These are phyloP conservation scores for Lasioglossum morio DNA, from an alignment of 2,888 invertebrate genomes.

Conservation along the genomic window DNA sequence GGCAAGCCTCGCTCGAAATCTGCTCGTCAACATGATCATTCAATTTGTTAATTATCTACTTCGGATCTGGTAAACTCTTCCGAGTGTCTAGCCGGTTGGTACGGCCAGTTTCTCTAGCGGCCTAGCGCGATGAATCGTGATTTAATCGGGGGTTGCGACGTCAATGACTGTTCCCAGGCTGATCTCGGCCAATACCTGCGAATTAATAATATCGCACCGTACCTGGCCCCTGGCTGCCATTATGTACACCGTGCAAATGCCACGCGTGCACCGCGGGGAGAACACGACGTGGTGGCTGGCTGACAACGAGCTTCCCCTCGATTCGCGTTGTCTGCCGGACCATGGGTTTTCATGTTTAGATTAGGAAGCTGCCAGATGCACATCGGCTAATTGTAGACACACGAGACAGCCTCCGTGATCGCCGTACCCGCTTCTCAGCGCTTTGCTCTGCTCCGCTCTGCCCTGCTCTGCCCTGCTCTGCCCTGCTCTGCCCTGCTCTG, in stretches of 20 bases:
- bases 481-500: not conserved
- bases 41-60: constrained; percentile 24
- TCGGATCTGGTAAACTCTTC: constrained; percentile 7
- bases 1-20: not conserved
- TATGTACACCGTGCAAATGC: constrained; percentile 51
- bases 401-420: constrained; percentile 14
- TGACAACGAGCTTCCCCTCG: constrained; percentile 38
- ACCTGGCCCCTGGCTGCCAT: constrained; percentile 32
- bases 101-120: not conserved
- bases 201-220: constrained; percentile 64
- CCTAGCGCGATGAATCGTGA: constrained; percentile 21
- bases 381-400: constrained; percentile 40
- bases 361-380: constrained; percentile 20
- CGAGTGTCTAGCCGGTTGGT: not conserved
- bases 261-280: constrained; percentile 37
- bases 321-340: constrained; percentile 37
- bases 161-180: constrained; percentile 33
- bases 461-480: not conserved
- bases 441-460: not conserved
- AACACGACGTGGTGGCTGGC: constrained; percentile 33
- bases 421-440: not conserved
- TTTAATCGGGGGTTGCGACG: constrained; percentile 50
- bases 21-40: not conserved
- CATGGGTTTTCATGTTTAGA: constrained; percentile 49
- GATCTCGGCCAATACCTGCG: constrained; percentile 30